Base-by-base conservation (phyloP, 2,888 invertebrate genomes). In the Trichopoda pennipes region DNA sequence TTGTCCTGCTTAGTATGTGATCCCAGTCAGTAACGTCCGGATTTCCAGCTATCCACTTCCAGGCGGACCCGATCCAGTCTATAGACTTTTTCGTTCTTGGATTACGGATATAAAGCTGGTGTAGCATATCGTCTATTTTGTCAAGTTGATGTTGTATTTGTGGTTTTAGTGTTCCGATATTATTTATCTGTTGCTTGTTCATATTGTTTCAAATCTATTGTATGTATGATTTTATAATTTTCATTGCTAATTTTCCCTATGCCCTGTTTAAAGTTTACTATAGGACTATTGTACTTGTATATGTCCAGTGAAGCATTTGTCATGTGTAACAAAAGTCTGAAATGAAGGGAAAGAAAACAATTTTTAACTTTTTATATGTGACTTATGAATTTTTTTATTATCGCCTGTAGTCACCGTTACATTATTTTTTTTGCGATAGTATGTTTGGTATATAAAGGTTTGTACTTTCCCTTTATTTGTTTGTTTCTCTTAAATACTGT, bases 151-250 rank as follows among this genome's bases (percentile, higher is more conserved):
- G 68, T n/a, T 72, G 38, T 35, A 82, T 66, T 72, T 72, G 78
- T 70, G 17, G 44, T 12, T 14, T 9, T n/a, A 73, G 19, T 64
- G 47, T 44, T 56, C 56, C 74, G 3, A 8, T 32, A 17, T 70
- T 35, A 9, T 21, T 60, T 32, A 9, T 51, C 28, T n/a, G 44
- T 55, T 10, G 66, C 17, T 47, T 42, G 35, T 73, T 72, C 73
- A 14, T 77, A 81, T 23, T 77, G 63, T 35, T 38, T 23, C 23
- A 81, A 17, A n/a, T 32, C 86, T 82, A 51, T 85, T 72, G 6
- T 86, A 84, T 16, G 87, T 85, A 84, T 79, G 12, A 80, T 73
- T 80, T 82, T 82, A 19, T 69, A 84, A 10, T 75, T 73, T 17
- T 74, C 79, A 19, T 70, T 83, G 1, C 56, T 63, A 10, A 81